These are phyloP conservation scores for Petrophora chlorosata DNA, from an alignment of 2,888 invertebrate genomes.

Conservation along the genomic window DNA sequence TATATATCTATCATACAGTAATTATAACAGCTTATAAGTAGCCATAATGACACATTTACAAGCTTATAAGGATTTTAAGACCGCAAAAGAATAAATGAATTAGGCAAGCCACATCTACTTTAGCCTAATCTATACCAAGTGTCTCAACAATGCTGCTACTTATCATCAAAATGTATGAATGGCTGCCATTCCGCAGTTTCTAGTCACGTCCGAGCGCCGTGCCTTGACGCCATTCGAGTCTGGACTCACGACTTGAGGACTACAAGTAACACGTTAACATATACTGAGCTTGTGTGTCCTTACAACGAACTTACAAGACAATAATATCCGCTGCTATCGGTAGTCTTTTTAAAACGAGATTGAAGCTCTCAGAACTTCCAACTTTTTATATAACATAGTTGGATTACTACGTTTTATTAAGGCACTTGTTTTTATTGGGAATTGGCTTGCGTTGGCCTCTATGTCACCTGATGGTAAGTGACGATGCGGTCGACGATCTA, in stretches of 20 bases:
- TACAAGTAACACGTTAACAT: conserved; percentile 8
- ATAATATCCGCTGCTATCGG: no score
- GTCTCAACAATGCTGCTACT: conserved; percentile 31
- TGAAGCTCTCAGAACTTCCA: no score
- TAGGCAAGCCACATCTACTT: conserved; percentile 3
- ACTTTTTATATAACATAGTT: no score
- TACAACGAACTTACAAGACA: not conserved
- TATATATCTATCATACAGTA: no score
- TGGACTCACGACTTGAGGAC: conserved; percentile 33
- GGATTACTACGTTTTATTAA: no score
- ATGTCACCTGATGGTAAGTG: no score
- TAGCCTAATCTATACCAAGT: conserved; percentile 27
- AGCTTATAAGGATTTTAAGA: not conserved
- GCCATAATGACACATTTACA: conserved; percentile 9
- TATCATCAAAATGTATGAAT: conserved; percentile 39
- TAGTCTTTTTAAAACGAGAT: no score
- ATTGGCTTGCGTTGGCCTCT: no score
- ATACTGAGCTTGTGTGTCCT: not conserved
- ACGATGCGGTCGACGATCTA: no score
- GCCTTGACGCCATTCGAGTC: conserved; percentile 27
- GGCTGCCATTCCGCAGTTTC: conserved; percentile 24
- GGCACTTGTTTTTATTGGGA: no score
- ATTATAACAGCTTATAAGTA: no score
- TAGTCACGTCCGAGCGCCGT: conserved; percentile 35
- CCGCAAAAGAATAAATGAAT: conserved; percentile 17